A percentile compares a stretch with the other conserved stretches of the same genome.
Evolutionary conservation across 2,797 vertebrate species (phyloP).

Genomic region (Halcyon leucocephala): DNA sequence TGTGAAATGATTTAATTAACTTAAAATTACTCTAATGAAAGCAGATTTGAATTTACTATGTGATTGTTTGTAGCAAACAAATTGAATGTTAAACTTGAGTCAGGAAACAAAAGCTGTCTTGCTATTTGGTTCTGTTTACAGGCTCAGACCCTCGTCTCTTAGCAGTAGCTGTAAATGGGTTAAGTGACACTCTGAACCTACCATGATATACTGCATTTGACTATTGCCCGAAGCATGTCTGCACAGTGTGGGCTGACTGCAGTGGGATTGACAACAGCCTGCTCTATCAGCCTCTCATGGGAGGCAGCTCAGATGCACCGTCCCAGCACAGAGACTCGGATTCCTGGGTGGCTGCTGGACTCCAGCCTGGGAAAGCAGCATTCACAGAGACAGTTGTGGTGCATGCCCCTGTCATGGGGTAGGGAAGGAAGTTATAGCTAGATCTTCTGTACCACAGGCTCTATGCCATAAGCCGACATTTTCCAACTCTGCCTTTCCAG

Average conservation of each 20-base stretch:
- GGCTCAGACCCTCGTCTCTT: neutral
- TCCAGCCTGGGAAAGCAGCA: neutral
- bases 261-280: accelerated
- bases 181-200: neutral
- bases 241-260: neutral
- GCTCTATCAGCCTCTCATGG: accelerated
- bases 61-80: slow-evolving; percentile 46
- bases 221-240: accelerated
- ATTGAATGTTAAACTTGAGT: slow-evolving; percentile 3
- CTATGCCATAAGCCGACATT: accelerated
- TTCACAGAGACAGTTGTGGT: neutral
- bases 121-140: neutral
- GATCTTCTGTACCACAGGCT: neutral
- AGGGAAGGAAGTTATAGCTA: neutral
- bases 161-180: neutral
- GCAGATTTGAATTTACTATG: slow-evolving; percentile 41
- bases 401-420: accelerated
- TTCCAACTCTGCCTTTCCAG: neutral
- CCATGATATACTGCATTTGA: neutral
- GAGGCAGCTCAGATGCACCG: neutral
- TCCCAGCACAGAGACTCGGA: accelerated
- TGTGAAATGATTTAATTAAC: slow-evolving; percentile 42
- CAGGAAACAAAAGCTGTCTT: slow-evolving; percentile 19
- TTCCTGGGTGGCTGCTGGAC: neutral
- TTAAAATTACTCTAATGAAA: slow-evolving; percentile 51